Conservation (phyloP, 2,888 invertebrate species). For the Chironomus riparius region DNA sequence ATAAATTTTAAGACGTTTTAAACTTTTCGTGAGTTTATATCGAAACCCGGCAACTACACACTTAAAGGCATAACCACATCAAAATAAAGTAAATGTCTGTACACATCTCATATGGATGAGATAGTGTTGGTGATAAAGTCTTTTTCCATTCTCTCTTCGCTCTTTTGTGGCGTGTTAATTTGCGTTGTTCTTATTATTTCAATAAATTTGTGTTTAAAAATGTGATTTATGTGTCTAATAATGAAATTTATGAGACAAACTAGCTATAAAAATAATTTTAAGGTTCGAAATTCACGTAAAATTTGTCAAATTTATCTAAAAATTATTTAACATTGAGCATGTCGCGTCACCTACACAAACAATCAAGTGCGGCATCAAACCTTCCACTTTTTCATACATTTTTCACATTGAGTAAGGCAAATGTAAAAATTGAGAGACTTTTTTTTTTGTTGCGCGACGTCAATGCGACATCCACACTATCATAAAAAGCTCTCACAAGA, state of each 20-base stretch:
- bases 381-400: neutral
- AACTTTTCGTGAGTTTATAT: neutral
- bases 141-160: neutral
- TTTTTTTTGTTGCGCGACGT: neutral
- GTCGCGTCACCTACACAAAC: conserved; percentile 1
- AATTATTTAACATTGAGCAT: neutral
- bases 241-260: neutral
- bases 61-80: no score
- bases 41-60: neutral
- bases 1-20: neutral
- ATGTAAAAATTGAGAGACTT: neutral
- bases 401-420: neutral
- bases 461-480: neutral
- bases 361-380: neutral
- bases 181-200: neutral
- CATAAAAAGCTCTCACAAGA: neutral
- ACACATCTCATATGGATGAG: neutral
- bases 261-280: neutral
- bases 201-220: neutral
- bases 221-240: neutral
- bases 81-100: neutral
- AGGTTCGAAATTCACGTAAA: neutral
- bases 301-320: neutral
- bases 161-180: conserved; percentile 7
- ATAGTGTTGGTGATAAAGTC: neutral